These are phyloP conservation scores for Beris chalybata DNA, from an alignment of 2,888 invertebrate species.

Conservation along the genomic window DNA sequence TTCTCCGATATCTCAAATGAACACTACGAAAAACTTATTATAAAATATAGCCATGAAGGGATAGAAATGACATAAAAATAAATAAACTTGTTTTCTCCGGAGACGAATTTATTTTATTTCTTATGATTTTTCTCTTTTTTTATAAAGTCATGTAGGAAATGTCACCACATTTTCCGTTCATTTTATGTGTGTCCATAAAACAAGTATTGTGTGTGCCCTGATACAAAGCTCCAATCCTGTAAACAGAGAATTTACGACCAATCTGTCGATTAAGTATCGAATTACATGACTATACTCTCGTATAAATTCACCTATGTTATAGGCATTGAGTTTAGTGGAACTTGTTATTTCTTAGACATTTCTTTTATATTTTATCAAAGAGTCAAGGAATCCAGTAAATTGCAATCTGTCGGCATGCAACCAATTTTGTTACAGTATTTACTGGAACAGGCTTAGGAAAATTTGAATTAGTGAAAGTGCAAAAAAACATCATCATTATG, in stretches of 20 bases:
- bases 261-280: conserved; percentile 57
- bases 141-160: conserved; percentile 3
- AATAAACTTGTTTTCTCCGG: conserved; percentile 1
- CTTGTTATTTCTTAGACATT: not conserved
- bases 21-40: too few relatives aligned
- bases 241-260: conserved; percentile 52
- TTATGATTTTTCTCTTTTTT: too few relatives aligned
- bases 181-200: conserved; percentile 24
- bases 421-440: too few relatives aligned
- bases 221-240: conserved; percentile 4
- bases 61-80: too few relatives aligned
- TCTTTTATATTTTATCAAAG: too few relatives aligned
- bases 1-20: too few relatives aligned
- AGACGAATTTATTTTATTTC: conserved; percentile 4
- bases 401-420: not conserved
- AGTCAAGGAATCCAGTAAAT: not conserved
- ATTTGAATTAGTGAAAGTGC: too few relatives aligned
- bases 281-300: conserved; percentile 49
- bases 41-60: too few relatives aligned
- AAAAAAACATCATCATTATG: too few relatives aligned
- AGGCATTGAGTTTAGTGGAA: not conserved
- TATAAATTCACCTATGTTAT: not conserved
- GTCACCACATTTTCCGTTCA: conserved; percentile 7
- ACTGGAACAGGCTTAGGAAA: too few relatives aligned
- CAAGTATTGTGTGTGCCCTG: conserved; percentile 16